Base-by-base conservation (phyloP, 2,113 vertebrate genomes). In the Grammomys surdaster region DNA sequence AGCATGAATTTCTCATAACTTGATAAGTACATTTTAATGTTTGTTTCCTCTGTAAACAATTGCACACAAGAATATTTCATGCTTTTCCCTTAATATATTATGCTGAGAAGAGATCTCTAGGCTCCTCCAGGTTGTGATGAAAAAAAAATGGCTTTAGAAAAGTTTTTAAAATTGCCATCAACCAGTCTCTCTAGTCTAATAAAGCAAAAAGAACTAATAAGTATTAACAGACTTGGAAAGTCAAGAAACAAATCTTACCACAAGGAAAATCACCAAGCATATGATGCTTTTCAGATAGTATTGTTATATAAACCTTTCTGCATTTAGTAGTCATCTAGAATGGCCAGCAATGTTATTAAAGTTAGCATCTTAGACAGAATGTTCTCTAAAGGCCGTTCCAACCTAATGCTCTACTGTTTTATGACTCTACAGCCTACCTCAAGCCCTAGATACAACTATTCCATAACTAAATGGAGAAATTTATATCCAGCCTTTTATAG, bases 201-300 rank as follows among this genome's bases (percentile, higher is more conserved):
- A 84, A 93, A 94, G 93, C 46, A 26, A 67, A 96, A 88, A 96
- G n/a, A 56, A 76, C 48, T 88, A 54, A 70, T 56, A 90, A 72
- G 70, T 82, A 51, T 90, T 65, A 69, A n/a, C 93, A 51, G 67
- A 73, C 22, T 94, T 94, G 43, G 22, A 89, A 90, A 94, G 28
- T 33, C 40, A 85, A 92, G 36, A 91, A 87, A 56, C 20, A 95
- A 60, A 81, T 65, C 65, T 36, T 58, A 95, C 72, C 40, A 43
- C 65, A 92, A 77, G 63, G n/a, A 89, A 88, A 94, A 80, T 92
- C 70, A 46, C n/a, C 4, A 46, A 78, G 7, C 10, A 69, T 26
- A 31, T 16, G 7, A 4, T 31, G 43, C 28, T 90, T 40, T 88
- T 69, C 73, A 28, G 8, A 22, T 12, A 54, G 17, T 46, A 24